phyloP scores from a whole-genome alignment of 2,888 invertebrate species.

The Chrysolina americana region DNA sequence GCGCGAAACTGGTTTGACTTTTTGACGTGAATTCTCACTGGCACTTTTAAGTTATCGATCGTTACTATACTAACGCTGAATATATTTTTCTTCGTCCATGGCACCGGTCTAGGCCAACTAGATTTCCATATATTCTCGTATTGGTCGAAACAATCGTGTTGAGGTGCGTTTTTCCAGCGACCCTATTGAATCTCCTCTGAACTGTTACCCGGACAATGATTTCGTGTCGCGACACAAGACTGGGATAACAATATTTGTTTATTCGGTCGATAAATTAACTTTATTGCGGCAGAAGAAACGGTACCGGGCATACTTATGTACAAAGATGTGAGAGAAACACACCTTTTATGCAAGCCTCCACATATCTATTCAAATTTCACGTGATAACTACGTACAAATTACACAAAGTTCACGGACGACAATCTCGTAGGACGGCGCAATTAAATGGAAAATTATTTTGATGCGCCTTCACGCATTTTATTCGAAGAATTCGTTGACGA shows the following conservation, averaged over 20 bases:
- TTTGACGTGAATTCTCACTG: no score
- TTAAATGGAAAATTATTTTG: background rate
- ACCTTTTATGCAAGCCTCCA: slow-evolving; percentile 26
- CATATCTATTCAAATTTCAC: slow-evolving; percentile 32
- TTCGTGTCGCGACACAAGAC: background rate
- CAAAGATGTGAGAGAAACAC: slow-evolving; percentile 30
- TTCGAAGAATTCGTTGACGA: background rate
- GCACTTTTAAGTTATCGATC: no score
- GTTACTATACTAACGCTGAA: no score
- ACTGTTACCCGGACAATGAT: background rate
- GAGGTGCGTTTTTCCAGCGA: background rate
- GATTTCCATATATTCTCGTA: no score
- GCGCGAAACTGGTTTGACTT: no score
- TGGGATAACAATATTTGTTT: slow-evolving; percentile 29
- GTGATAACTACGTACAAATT: slow-evolving; percentile 29
- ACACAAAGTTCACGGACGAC: slow-evolving; percentile 14
- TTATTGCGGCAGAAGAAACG: slow-evolving; percentile 28
- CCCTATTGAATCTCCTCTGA: background rate
- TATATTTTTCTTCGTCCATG: no score
- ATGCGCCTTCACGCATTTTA: background rate
- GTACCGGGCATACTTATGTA: slow-evolving; percentile 26
- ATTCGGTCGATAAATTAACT: slow-evolving; percentile 27
- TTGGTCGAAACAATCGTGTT: no score
- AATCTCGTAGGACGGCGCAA: slow-evolving; percentile 13
- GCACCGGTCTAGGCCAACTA: no score